Evolutionary conservation across 2,888 invertebrate species (phyloP).

Genomic region (Xanthia togata): DNA sequence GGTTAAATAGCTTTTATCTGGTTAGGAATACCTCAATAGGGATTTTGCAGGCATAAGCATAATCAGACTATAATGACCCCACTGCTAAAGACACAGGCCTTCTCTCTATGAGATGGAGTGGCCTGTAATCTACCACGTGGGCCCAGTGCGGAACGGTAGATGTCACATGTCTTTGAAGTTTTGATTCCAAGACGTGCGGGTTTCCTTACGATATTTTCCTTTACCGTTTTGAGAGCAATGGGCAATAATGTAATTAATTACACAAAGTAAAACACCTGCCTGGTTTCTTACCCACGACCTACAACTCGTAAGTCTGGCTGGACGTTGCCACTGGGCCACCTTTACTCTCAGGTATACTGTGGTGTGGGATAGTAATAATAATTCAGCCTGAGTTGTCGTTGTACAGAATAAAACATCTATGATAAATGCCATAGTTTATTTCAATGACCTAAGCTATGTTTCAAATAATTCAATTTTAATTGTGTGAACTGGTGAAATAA

Average conservation of each 20-base stretch:
- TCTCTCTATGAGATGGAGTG: not conserved
- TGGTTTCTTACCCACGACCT: not conserved
- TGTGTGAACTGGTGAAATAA: not conserved
- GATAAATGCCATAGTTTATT: not conserved
- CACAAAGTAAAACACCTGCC: not conserved
- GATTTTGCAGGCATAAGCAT: not conserved
- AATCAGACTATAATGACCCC: not conserved
- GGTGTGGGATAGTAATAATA: not conserved
- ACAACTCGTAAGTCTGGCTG: not conserved
- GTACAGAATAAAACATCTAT: not conserved
- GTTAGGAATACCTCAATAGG: not conserved
- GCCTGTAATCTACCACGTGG: not conserved
- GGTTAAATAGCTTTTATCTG: not conserved
- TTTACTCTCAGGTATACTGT: not conserved
- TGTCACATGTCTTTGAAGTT: no score
- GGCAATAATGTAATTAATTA: not conserved
- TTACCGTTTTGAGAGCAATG: no score
- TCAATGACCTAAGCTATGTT: not conserved
- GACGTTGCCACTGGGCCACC: not conserved
- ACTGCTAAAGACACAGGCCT: not conserved
- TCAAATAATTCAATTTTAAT: not conserved
- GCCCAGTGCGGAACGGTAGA: no score
- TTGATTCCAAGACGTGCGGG: no score
- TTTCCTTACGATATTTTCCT: no score
- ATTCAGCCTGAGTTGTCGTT: not conserved